These are phyloP conservation scores for Dinothrombium tinctorium DNA, from an alignment of 1,140 invertebrate genomes.

Conservation along the genomic window DNA sequence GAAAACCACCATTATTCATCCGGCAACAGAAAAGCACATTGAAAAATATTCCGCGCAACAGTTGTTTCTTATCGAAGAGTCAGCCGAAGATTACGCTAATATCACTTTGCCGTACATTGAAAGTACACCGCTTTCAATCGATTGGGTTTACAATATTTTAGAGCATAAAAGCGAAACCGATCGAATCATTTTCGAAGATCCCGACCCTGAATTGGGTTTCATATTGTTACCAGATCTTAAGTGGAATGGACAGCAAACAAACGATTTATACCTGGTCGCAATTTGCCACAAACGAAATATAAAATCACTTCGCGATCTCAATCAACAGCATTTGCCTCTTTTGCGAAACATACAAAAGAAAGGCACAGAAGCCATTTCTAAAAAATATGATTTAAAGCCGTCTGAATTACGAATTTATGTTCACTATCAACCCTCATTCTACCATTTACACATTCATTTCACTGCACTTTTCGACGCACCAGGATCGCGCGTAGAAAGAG, in stretches of 20 bases:
- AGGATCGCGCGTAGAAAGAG: slow-evolving; percentile 46
- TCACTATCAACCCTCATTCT: slow-evolving; percentile 91
- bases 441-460: slow-evolving; percentile 87
- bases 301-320: slow-evolving; percentile 59
- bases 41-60: slow-evolving; percentile 52
- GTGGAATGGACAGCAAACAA: slow-evolving; percentile 41
- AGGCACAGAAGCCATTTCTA: slow-evolving; percentile 43
- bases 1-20: slow-evolving; percentile 64
- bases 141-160: slow-evolving; percentile 93
- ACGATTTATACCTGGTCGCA: slow-evolving; percentile 58
- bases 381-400: slow-evolving; percentile 46
- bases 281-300: slow-evolving; percentile 45
- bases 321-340: slow-evolving; percentile 45
- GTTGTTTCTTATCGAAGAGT: slow-evolving; percentile 52
- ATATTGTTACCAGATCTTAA: slow-evolving; percentile 27
- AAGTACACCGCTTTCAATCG: slow-evolving; percentile 38
- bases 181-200: slow-evolving; percentile 58
- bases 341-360: slow-evolving; percentile 52
- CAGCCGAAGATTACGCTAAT: slow-evolving; percentile 48
- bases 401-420: slow-evolving; percentile 53
- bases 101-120: slow-evolving; percentile 51
- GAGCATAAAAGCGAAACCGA: slow-evolving; percentile 69
- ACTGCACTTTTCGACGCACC: slow-evolving; percentile 28
- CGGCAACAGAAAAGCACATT: slow-evolving; percentile 73
- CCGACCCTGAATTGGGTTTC: slow-evolving; percentile 53